phyloP scores from a whole-genome alignment of 2,888 invertebrate genomes.

The Hoplodrina blanda region DNA sequence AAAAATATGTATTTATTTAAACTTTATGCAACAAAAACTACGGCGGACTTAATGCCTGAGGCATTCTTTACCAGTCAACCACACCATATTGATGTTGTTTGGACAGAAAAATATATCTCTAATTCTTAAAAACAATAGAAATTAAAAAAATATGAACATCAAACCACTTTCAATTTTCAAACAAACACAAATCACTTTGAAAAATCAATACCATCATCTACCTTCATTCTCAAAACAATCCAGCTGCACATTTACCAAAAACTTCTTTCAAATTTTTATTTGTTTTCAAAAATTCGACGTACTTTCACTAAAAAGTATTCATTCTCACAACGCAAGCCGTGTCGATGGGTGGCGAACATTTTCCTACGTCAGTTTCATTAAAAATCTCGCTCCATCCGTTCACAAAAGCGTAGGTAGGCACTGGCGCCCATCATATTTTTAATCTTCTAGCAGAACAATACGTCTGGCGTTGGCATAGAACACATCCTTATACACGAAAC shows the following conservation, averaged over 20 bases:
- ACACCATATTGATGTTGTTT: too few relatives aligned
- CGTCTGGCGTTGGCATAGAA: constrained; percentile 35
- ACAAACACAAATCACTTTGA: neutral
- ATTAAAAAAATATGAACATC: too few relatives aligned
- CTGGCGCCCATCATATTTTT: constrained; percentile 76
- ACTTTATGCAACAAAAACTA: too few relatives aligned
- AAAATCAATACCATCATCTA: constrained; percentile 3
- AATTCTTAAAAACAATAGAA: too few relatives aligned
- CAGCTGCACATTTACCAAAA: constrained; percentile 11
- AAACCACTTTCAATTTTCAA: too few relatives aligned
- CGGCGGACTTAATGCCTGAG: too few relatives aligned
- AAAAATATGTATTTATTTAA: too few relatives aligned
- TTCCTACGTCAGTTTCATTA: constrained; percentile 75
- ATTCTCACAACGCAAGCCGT: constrained; percentile 61
- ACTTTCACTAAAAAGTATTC: constrained; percentile 50
- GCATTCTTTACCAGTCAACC: too few relatives aligned
- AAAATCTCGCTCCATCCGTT: constrained; percentile 69
- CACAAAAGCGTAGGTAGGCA: constrained; percentile 68
- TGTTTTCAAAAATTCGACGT: constrained; percentile 31
- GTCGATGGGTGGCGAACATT: constrained; percentile 68
- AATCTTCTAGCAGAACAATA: constrained; percentile 77
- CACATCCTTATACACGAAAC: constrained; percentile 22
- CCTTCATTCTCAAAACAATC: constrained; percentile 1
- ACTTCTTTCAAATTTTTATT: neutral
- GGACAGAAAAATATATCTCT: too few relatives aligned